Base-by-base conservation (phyloP, 2,888 invertebrate genomes). In the Aporophyla lueneburgensis region DNA sequence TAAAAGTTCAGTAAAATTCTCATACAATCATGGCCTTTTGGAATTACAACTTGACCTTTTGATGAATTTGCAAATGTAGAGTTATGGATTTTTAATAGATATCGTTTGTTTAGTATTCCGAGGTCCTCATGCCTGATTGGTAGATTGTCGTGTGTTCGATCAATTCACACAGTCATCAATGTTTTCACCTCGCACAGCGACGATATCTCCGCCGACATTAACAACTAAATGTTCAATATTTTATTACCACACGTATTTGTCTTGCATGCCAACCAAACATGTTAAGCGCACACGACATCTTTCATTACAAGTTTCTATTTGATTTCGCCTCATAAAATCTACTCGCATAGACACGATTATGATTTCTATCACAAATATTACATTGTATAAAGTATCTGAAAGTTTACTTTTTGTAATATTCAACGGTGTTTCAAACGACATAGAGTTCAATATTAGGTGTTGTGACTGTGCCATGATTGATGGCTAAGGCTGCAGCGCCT, bases 221-320 rank as follows among this genome's bases (percentile, higher is more conserved):
- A 94, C 95, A 94, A 91, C 93, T 93, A 93, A 92, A 94, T 93
- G 94, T 94, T 92, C 94, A 95, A 95, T 95, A 95, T 95, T 96
- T 95, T 96, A 96, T 95, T 94, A 93, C 95, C 92, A 89, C 84
- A 89, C 91, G 88, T 88, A 93, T 96, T 96, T 95, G 94, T 92
- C 92, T 93, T 93, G 93, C 91, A 94, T 94, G 93, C 93, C 93
- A 92, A 94, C 93, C 93, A 94, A 94, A 95, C 96, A 94, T 92
- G 93, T 92, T 91, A 89, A 92, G 91, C 91, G 93, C 91, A 93
- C 90, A 94, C 92, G 94, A 95, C 95, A 95, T 96, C 95, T 95
- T 95, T 95, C 95, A 96, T 96, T 96, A 94, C 96, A 95, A 94
- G 96, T 96, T 96, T 96, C 96, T 96, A 96, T 96, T 96, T 96